Evolutionary conservation across 2,113 vertebrate genomes (phyloP).

Genomic region (Ptychochromis oligacanthus): DNA sequence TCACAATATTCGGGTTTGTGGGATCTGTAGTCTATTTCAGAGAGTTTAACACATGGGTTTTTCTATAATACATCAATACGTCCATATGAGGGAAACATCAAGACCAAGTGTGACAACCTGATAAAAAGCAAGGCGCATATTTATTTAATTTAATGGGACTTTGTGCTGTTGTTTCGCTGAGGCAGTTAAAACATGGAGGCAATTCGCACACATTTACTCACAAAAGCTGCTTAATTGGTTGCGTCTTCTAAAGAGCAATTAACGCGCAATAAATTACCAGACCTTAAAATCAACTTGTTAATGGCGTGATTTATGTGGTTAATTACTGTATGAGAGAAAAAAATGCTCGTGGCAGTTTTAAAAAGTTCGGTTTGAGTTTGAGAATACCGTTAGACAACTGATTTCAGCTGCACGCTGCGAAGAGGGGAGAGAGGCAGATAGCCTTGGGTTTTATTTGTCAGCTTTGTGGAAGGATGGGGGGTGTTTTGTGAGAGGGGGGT

Average conservation of each 20-base stretch:
- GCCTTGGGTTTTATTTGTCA: conserved; percentile 31
- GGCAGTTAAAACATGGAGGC: conserved; percentile 73
- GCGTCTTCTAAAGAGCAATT: conserved; percentile 60
- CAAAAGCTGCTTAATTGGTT: conserved; percentile 60
- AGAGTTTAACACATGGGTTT: not conserved
- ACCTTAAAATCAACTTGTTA: conserved; percentile 22
- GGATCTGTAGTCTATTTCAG: not conserved
- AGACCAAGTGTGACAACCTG: conserved; percentile 25
- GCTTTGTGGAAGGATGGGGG: conserved; percentile 9
- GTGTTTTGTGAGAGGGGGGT: conserved; percentile 24
- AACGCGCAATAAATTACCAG: conserved; percentile 65
- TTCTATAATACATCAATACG: not conserved
- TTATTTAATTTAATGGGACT: conserved; percentile 63
- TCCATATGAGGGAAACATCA: not conserved
- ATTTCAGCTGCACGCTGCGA: not conserved
- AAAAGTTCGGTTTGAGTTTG: not conserved
- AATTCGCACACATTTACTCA: conserved; percentile 63
- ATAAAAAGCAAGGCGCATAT: conserved; percentile 54
- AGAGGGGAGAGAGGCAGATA: not conserved
- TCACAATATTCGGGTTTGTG: not conserved
- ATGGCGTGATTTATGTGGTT: conserved; percentile 41
- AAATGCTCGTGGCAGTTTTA: not conserved
- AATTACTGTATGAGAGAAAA: not conserved
- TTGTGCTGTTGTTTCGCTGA: conserved; percentile 54
- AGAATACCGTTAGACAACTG: not conserved